Evolutionary conservation across 2,888 invertebrate species (phyloP), one percentile per base, ranked within the genome.

Genomic region (Ormyrus rosae): DNA sequence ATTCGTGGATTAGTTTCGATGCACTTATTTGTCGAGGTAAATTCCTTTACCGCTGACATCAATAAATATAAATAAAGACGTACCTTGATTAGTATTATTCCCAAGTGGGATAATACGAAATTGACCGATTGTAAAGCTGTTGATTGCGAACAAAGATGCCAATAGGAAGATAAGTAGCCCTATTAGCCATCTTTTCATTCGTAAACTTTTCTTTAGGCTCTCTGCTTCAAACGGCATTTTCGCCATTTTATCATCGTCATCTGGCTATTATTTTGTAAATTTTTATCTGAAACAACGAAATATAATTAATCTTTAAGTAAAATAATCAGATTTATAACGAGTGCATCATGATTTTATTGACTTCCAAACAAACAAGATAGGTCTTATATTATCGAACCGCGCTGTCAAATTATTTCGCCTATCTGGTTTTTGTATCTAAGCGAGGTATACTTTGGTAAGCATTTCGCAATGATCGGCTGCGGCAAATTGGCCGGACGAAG

Each of bases 141-240:
- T 90, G 74, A 89, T 86, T 11, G 87, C 82, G 69, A 89, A 60
- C 65, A 90, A 82, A 8, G 86, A 89, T 34, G 84, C 84, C 11
- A 89, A 83, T 50, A 89, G 70, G 73, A 87, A 87, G 48, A 87
- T 75, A 46, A 89, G 74, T 53, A 89, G 73, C 34, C 82, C 87
- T 48, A 90, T 86, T 10, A 89, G 81, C 89, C 89, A 90, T 85
- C 84, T 86, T 83, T 83, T 86, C 74, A 86, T 46, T 63, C 87
- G 86, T 61, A 84, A 76, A 56, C 85, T 85, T 74, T 84, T 82
- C 55, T 83, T 86, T 50, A 83, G 84, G 81, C 81, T 80, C 61
- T 77, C 77, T 60, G 60, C 68, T 78, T 83, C 71, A 79, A 69
- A 55, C 78, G 75, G 60, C 69, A 80, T 80, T 77, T 80, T 82